Evolutionary conservation across 2,797 vertebrate species (phyloP).

Genomic region (Betta splendens): DNA sequence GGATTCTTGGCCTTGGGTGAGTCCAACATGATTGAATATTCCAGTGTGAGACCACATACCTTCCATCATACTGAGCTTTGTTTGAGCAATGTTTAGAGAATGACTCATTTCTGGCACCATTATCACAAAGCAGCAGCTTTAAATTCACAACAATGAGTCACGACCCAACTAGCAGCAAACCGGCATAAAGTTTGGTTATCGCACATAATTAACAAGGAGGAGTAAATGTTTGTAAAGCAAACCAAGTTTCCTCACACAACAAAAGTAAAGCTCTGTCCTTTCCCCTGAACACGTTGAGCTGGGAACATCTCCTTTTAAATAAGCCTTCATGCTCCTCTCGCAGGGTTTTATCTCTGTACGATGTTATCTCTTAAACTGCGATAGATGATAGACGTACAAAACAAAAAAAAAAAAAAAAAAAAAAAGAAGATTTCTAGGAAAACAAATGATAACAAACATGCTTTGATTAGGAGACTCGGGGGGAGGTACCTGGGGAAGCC

Average conservation of each 20-base stretch:
- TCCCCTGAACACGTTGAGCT: neutral
- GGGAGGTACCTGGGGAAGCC: constrained; percentile 91
- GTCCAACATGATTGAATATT: constrained; percentile 21
- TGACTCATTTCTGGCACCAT: neutral
- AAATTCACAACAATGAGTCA: constrained; percentile 22
- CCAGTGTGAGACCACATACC: constrained; percentile 15
- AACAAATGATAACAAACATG: too few relatives aligned
- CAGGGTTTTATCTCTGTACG: constrained; percentile 9
- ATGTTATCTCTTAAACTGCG: too few relatives aligned
- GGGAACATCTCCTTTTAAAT: constrained; percentile 6
- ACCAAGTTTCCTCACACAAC: neutral
- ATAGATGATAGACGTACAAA: too few relatives aligned
- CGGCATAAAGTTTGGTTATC: neutral
- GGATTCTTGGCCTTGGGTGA: constrained; percentile 38
- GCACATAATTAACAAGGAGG: neutral
- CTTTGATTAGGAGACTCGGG: neutral
- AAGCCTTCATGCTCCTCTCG: constrained; percentile 4
- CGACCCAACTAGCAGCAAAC: neutral
- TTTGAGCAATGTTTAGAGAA: constrained; percentile 10
- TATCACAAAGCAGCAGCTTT: constrained; percentile 31
- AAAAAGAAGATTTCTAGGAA: too few relatives aligned
- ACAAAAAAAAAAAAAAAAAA: too few relatives aligned
- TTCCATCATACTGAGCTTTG: constrained; percentile 16
- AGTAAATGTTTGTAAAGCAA: neutral
- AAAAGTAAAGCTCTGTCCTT: neutral